Conservation (phyloP, 2,113 vertebrate genomes). For the Anguilla japonica region DNA sequence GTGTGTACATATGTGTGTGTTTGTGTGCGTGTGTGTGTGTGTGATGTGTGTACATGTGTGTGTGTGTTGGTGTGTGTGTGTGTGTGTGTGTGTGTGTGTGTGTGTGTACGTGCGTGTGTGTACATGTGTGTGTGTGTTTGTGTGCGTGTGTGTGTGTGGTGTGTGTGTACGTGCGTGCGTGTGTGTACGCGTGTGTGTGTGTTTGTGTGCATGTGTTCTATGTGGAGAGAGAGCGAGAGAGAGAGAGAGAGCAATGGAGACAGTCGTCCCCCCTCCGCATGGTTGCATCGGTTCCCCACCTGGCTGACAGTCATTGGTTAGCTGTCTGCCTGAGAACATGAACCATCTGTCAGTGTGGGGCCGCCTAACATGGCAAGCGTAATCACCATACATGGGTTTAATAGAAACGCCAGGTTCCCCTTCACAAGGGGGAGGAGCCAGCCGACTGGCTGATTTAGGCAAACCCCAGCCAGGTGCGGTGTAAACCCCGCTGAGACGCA, state of each 20-base stretch:
- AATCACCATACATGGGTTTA: conserved; percentile 2
- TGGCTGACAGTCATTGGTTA: conserved; percentile 21
- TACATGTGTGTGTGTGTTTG: too few species aligned
- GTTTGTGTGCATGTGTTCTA: conserved; percentile 8
- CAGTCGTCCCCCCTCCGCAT: background rate
- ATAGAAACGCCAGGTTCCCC: background rate
- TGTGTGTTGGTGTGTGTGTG: too few species aligned
- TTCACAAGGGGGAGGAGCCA: background rate
- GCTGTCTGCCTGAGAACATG: conserved; percentile 22
- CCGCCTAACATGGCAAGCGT: conserved; percentile 13
- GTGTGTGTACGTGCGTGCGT: background rate
- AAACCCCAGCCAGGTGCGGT: background rate
- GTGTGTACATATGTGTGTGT: too few species aligned
- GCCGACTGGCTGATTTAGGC: background rate
- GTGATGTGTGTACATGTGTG: background rate
- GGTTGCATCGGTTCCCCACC: background rate
- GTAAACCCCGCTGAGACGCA: background rate
- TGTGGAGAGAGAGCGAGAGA: background rate
- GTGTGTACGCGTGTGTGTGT: conserved; percentile 7
- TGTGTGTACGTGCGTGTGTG: background rate
- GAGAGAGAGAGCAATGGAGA: background rate
- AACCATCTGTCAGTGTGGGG: conserved; percentile 27
- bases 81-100: conserved; percentile 8
- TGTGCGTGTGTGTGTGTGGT: too few species aligned
- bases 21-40: background rate